Evolutionary conservation across 2,888 invertebrate genomes (phyloP), one percentile per base, ranked within the genome.

Genomic region (Mesoligia furuncula): DNA sequence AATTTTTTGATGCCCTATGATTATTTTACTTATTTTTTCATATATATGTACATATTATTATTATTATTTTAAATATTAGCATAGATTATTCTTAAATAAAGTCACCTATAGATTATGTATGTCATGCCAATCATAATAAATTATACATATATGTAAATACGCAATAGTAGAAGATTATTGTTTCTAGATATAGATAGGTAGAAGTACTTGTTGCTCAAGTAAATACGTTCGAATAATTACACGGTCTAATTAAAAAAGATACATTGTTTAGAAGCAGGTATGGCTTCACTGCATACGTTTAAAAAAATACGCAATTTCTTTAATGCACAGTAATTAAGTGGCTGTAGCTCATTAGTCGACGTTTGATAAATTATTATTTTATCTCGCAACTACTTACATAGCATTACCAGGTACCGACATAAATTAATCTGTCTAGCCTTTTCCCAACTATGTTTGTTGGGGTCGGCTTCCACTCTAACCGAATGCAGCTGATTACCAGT

Each of bases 191-290:
- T 17, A 2, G 4, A 6, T 45, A 39, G 17, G 8, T 31, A 36
- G 13, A 24, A 27, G 27, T 20, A 15, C 2, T 65, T 51, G 36
- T 59, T 48, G 9, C 13, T 64, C 27, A 67, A 65, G 62, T 65
- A 57, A 73, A 54, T 45, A 68, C 27, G 62, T 42, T 48, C 15
- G 68, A 64, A 77, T 82, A 76, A 80, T 82, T 51, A 64, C 79
- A 59, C 48, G 64, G 48, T 77, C 82, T 80, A 77, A 59, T 82
- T 76, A 76, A 31, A 62, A 81, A 68, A 59, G 2, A 77, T 36
- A 64, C 77, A 48, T 54, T 64, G n/a, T 68, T 64, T 57, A 39
- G 15, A 48, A 48, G 2, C 17, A 27, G 59, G 27, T 65, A 51
- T 77, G 77, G 67, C 24, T 57, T 17, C 24, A 57, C 15, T 68